These are phyloP conservation scores for Neoaliturus tenellus DNA, from an alignment of 2,888 invertebrate species.

Conservation along the genomic window DNA sequence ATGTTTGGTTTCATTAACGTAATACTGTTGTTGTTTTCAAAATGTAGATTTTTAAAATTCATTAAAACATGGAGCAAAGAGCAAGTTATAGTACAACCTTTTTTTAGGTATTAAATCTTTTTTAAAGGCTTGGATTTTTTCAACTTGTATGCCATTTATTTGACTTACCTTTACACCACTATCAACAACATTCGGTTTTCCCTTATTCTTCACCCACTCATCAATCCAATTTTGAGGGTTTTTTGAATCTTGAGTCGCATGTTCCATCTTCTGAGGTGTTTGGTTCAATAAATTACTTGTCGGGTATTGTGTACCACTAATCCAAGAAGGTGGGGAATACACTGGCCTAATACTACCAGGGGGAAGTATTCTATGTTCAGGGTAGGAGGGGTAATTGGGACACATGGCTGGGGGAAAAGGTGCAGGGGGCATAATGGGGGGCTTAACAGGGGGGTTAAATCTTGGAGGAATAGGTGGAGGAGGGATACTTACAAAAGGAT, in stretches of 20 bases:
- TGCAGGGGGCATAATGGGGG: background rate
- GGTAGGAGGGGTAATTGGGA: background rate
- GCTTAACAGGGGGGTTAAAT: constrained; percentile 26
- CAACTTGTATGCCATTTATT: too few relatives aligned
- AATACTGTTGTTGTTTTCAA: too few relatives aligned
- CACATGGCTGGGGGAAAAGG: background rate
- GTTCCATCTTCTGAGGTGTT: background rate
- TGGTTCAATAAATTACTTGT: background rate
- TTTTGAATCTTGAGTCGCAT: constrained; percentile 32
- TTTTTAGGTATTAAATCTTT: too few relatives aligned
- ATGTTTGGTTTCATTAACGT: too few relatives aligned
- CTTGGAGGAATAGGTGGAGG: constrained; percentile 36
- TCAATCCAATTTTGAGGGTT: constrained; percentile 71
- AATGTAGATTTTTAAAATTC: too few relatives aligned
- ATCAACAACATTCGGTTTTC: background rate
- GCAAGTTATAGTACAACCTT: too few relatives aligned
- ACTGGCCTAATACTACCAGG: constrained; percentile 29
- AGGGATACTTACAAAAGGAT: constrained; percentile 10
- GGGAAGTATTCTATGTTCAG: constrained; percentile 51
- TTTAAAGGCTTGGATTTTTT: too few relatives aligned
- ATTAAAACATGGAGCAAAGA: too few relatives aligned
- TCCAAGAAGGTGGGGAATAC: background rate
- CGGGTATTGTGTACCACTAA: background rate
- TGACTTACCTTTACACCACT: background rate
- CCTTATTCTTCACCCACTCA: constrained; percentile 68